Base-by-base conservation (phyloP, 2,888 invertebrate species). In the Caenorhabditis sinica region DNA sequence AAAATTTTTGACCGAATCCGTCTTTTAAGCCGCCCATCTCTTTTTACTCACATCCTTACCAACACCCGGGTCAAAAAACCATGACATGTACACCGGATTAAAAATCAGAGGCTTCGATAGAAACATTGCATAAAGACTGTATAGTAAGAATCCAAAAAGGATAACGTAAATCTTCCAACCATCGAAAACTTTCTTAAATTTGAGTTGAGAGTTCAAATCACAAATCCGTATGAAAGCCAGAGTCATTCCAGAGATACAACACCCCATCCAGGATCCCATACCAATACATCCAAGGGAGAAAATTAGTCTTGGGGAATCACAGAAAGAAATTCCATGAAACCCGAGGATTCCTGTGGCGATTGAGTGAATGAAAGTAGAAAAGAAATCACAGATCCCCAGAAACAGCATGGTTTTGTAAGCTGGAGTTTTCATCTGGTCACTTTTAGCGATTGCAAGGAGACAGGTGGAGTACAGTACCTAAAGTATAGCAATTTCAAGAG, bases 351-450 rank as follows among this genome's bases (percentile, higher is more conserved):
- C 65, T 43, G 65, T 65, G 8, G 65, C 25, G 15, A 65, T 25
- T 6, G 65, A 65, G 11, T 65, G 65, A 8, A 65, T 45, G 17
- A 43, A 28, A 1, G 45, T 45, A 6, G 65, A 65, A 17, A 15
- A 65, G 3, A 65, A 4, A 65, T 65, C 65, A 45, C 17, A 65
- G 17, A 65, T 45, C 4, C 65, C 65, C 13, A 65, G 28, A 6
- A 65, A 43, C 9, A 65, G 17, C 65, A 65, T 65, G 45, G 65
- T 65, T 45, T 65, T 65, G 43, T 65, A 65, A 17, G 65, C 65
- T 2, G 65, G 43, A 15, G 65, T 45, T 65, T 28, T 65, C 28
- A 65, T 65, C 25, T 45, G 65, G 17, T 65, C 65, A 65, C 65
- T 65, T 25, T 20, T 65, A 8, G 28, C 28, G 5, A 65, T 65